A percentile compares a stretch with the other conserved stretches of the same genome.
Conservation (phyloP, 1,140 invertebrate genomes). For the Littorina saxatilis region DNA sequence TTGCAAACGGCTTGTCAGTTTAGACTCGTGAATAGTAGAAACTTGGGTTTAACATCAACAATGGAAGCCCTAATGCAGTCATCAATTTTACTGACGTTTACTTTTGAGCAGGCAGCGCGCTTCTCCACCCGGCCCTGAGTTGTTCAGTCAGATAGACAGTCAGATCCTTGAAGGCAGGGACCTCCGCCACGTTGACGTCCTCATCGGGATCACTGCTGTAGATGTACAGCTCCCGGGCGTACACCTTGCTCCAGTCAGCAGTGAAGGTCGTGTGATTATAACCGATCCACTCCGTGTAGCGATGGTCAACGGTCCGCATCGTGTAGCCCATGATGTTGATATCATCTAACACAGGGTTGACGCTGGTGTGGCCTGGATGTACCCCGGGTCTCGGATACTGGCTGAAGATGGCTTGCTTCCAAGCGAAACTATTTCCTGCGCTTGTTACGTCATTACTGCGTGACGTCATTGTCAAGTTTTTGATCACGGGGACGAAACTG, state of each 20-base stretch:
- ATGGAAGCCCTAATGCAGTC: no score
- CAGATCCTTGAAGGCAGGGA: slow-evolving; percentile 48
- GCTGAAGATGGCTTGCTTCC: slow-evolving; percentile 80
- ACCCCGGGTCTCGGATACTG: slow-evolving; percentile 89
- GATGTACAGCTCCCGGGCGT: slow-evolving; percentile 79
- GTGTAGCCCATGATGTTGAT: slow-evolving; percentile 90
- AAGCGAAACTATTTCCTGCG: slow-evolving; percentile 24
- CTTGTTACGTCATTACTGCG: not conserved
- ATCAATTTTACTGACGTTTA: no score
- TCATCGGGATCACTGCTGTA: slow-evolving; percentile 82
- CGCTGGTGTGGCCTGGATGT: slow-evolving; percentile 84
- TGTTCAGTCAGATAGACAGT: slow-evolving; percentile 50
- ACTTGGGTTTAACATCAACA: no score
- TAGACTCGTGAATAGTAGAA: no score
- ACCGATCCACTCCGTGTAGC: slow-evolving; percentile 88
- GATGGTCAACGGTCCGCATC: slow-evolving; percentile 81
- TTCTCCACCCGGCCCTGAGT: slow-evolving; percentile 65
- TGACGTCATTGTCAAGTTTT: slow-evolving; percentile 36
- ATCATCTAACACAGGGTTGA: slow-evolving; percentile 84
- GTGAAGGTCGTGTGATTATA: slow-evolving; percentile 57
- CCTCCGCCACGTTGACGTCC: slow-evolving; percentile 81
- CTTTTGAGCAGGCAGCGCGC: slow-evolving; percentile 50
- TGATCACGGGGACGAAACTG: slow-evolving; percentile 78
- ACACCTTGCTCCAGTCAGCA: no score
- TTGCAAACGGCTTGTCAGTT: no score